Base-by-base conservation (phyloP, 2,797 vertebrate genomes). In the Holocentrus rufus region DNA sequence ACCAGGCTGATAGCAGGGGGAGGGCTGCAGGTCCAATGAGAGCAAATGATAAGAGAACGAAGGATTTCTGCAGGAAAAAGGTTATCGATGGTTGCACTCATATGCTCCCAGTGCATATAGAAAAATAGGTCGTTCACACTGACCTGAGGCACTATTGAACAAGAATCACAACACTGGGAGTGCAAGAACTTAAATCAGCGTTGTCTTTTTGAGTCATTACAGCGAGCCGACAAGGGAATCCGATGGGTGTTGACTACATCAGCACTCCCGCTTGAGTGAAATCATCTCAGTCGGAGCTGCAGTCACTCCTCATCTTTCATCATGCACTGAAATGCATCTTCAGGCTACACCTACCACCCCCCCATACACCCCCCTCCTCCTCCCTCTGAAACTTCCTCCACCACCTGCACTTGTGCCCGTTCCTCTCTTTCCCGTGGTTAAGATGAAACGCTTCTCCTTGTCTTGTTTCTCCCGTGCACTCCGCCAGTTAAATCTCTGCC, bases 1-100 rank as follows among this genome's bases (percentile, higher is more conserved):
- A 79, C 46, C 50, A 66, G 60, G 61, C 53, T 18, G 31, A 65
- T 10, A 57, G 53, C 79, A 55, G 31, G 44, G 62, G 65, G n/a
- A n/a, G 42, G 46, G 25, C 75, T 44, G 25, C 4, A 34, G 54
- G 66, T 77, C 8, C 58, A 65, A 42, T 58, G 49, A 67, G 55
- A 70, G 36, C 9, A 39, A 39, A 8, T 39, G 36, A 10, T 9
- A 2, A 52, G 15, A 52, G 49, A 22, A 22, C 49, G 1, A 20
- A 20, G 49, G 18, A 20, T 52, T 7, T 20, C 4, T 52, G 18
- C 1, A 4, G 20, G 2, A 11, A 52, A 22, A 22, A 20, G n/a
- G 8, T 8, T 5, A 31, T 31, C 10, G 9, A 20, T 10, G 49
- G 1, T 7, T 1, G 9, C 49, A 22, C n/a, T 52, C 1, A 18